Evolutionary conservation across 2,113 vertebrate species (phyloP).

Genomic region (Equus przewalskii): DNA sequence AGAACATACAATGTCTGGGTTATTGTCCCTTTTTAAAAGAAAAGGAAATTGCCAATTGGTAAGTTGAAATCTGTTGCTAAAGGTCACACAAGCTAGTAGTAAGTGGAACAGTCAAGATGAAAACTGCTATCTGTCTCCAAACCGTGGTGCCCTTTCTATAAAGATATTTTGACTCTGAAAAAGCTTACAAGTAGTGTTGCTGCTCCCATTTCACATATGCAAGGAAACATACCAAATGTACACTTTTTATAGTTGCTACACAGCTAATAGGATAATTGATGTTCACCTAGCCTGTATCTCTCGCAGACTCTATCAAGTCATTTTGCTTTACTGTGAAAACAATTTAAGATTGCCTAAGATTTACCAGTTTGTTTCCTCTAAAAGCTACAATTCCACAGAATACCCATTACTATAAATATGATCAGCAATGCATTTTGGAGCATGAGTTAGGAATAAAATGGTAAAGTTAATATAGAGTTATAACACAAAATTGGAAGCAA

Average conservation of each 20-base stretch:
- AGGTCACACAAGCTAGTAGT: background rate
- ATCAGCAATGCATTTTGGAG: background rate
- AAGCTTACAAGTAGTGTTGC: background rate
- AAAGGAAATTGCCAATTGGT: background rate
- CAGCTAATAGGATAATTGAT: background rate
- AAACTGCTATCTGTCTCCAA: background rate
- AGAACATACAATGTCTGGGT: background rate
- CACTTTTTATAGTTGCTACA: background rate
- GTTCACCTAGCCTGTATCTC: background rate
- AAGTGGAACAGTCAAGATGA: background rate
- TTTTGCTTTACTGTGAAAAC: background rate
- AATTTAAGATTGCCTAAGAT: background rate
- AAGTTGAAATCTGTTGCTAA: background rate
- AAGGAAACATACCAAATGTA: background rate
- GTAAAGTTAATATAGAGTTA: background rate
- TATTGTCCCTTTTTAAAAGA: background rate
- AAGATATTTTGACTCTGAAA: background rate
- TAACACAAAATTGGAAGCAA: conserved; percentile 3
- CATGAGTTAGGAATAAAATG: background rate
- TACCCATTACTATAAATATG: background rate
- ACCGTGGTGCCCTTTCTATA: background rate
- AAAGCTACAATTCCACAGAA: background rate
- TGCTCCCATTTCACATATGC: background rate
- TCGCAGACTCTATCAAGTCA: background rate
- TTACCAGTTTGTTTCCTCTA: background rate